Evolutionary conservation across 2,888 invertebrate species (phyloP), one percentile per base, ranked within the genome.

Genomic region (Napeogenes sylphis): DNA sequence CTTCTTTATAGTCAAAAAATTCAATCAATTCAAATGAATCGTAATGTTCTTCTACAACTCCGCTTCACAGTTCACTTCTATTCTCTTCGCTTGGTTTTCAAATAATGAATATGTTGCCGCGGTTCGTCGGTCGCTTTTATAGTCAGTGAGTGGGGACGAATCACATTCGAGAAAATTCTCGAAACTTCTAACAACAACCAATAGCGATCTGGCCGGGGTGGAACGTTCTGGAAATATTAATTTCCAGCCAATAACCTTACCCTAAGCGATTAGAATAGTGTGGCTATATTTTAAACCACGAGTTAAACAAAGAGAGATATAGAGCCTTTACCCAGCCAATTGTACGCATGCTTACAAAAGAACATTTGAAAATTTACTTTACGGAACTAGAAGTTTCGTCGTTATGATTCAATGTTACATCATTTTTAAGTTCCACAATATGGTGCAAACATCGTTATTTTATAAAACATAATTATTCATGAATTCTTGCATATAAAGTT

Each of bases 51-150:
- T 55, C 13, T 45, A 57, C 54, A 46, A 54, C 59, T 66, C 55
- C 63, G 66, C 62, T 72, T 78, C 81, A 75, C 70, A 70, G 66
- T 58, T 72, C 64, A 58, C 66, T 66, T 69, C 68, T 71, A n/a
- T 56, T 75, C 73, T 69, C 60, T 73, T 78, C 72, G 65, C 76
- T 83, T 75, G 74, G 55, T 76, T 78, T 86, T 84, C 78, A 79
- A 85, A 85, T 80, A 81, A 77, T 83, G 80, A 77, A 81, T 83
- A 75, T 62, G 54, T 84, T 84, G 75, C 71, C 85, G 85, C 83
- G 78, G 42, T 76, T 79, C 62, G 10, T 56, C n/a, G 38, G 45
- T 56, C 42, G 63, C 70, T 81, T 83, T 76, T 81, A 81, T 83
- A 82, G 73, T 66, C 70, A 66, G 45, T 62, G 57, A 4, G 45